Evolutionary conservation across 2,797 vertebrate genomes (phyloP), one percentile per base, ranked within the genome.

Genomic region (Parambassis ranga): DNA sequence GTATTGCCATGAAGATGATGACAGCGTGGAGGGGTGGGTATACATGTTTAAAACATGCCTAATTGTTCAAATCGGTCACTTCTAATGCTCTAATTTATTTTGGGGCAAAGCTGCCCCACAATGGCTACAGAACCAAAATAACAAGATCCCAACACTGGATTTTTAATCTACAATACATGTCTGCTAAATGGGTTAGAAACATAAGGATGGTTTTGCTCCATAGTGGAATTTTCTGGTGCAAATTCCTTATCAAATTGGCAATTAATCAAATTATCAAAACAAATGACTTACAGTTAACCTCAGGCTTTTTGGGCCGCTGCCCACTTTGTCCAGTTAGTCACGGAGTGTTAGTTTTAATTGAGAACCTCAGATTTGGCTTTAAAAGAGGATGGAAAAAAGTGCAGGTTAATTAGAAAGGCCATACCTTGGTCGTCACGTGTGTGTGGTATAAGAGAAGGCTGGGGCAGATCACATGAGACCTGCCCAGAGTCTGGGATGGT

Each of bases 361-460:
- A 48, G 8, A 44, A 46, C 10, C 30, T 53, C 11, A 56, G 28
- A 36, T 39, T 33, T 46, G 24, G 10, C 13, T 26, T 52, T 3
- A 68, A 32, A n/a, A 43, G 13, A 27, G 2, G 0, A 23, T 19
- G 2, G 0, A 23, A 19, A 30, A 56, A 57, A 51, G 2, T 6
- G 47, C n/a, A 36, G 28, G 24, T 10, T 36, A 11, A 65, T 36
- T 35, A 48, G 19, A 52, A 24, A 50, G 15, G 20, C 7, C 80
- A 69, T 86, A 96, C 97, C 97, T 91, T 96, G 91, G 71, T 91
- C 83, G 1, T 88, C 82, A 0, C 92, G 91, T 3, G 95, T 96
- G 20, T 75, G 63, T 2, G 94, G 95, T 53, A 98, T 93, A 22
- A n/a, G 43, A 0, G 71, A 51, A 1, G 86, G 81, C 0, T 88